Evolutionary conservation across 1,140 invertebrate genomes (phyloP).

Genomic region (Listronotus bonariensis): DNA sequence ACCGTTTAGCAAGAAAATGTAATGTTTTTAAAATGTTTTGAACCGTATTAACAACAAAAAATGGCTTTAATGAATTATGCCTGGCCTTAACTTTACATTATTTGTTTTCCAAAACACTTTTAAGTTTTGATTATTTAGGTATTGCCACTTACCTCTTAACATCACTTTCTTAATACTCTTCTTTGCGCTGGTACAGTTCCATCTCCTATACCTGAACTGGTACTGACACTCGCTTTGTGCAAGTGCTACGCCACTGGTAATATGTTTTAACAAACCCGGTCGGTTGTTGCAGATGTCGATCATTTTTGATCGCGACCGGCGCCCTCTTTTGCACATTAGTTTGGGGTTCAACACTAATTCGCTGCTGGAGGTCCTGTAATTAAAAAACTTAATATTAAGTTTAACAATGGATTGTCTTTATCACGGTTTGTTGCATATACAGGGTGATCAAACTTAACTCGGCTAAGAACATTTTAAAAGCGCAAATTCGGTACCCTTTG

Average conservation of each 20-base stretch:
- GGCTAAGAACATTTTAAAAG: no score
- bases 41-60: no score
- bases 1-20: no score
- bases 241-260: slow-evolving; percentile 74
- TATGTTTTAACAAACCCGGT: slow-evolving; percentile 75
- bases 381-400: slow-evolving; percentile 19
- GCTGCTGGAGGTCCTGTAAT: slow-evolving; percentile 73
- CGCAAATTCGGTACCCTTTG: no score
- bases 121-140: no score
- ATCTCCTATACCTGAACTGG: slow-evolving; percentile 80
- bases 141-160: slow-evolving; percentile 69
- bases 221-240: slow-evolving; percentile 83
- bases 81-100: no score
- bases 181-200: slow-evolving; percentile 82
- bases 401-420: no score
- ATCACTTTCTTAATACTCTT: slow-evolving; percentile 81
- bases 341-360: slow-evolving; percentile 86
- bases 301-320: slow-evolving; percentile 73
- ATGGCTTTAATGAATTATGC: no score
- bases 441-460: no score
- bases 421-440: no score
- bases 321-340: slow-evolving; percentile 80
- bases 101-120: no score
- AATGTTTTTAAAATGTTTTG: no score
- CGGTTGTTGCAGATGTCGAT: slow-evolving; percentile 77